Evolutionary conservation across 2,888 invertebrate genomes (phyloP), one percentile per base, ranked within the genome.

Genomic region (Thelaira solivaga): DNA sequence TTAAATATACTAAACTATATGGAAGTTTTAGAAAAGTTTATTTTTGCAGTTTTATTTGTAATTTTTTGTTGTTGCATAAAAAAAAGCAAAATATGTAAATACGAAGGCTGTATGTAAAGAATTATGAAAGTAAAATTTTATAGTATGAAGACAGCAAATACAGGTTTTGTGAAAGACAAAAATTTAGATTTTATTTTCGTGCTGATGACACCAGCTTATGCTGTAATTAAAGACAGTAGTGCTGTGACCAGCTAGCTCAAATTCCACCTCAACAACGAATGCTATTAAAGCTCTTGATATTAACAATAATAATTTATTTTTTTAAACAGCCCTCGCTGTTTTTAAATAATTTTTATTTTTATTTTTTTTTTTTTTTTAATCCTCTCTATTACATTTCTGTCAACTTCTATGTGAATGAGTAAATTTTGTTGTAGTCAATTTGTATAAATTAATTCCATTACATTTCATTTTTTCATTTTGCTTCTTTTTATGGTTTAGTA

Each of bases 401-500:
- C 36, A 22, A 22, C 1, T 34, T 36, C 2, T 53, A 20, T 24
- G 36, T 39, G 22, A 59, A 69, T 6, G 41, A 71, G 51, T 61
- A 57, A 47, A 64, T 76, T 45, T 65, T 22, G 11, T 31, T 65
- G 26, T 49, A 72, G 62, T 73, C 72, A 77, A 73, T 68, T 67
- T 77, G 47, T 57, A 43, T 49, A 68, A 68, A 73, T 77, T 68
- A 68, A 68, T 72, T 73, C 68, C 68, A 77, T 68, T 57, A 68
- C 49, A 68, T 47, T 73, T 51, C 29, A 64, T 55, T 64, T 16
- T 47, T 18, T 7, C 16, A 29, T 67, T 71, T 59, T n/a, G n/a
- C 3, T 57, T 36, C 16, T 45, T 45, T 34, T 34, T 34, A 34
- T 34, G 18, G 16, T 34, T 22, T 8, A 55, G 10, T 1, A 13